Conservation (phyloP, 2,797 vertebrate genomes). For the Fringilla coelebs region DNA sequence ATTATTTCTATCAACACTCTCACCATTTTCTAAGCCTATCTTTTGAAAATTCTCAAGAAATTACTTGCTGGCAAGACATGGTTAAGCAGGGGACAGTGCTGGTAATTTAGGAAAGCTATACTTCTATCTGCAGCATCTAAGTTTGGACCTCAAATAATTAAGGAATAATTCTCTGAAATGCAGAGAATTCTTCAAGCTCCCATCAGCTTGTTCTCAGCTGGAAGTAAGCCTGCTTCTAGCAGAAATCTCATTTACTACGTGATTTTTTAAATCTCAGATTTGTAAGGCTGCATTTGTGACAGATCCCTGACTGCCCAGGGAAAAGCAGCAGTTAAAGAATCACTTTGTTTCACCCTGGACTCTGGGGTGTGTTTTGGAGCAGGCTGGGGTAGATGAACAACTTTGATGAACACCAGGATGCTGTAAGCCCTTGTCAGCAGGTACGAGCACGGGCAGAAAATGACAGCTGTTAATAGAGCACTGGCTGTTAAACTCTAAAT, state of each 20-base stretch:
- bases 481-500: constrained; percentile 34
- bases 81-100: not conserved
- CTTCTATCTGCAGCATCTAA: not conserved
- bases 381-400: not conserved
- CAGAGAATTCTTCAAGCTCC: not conserved
- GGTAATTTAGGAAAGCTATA: not conserved
- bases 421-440: not conserved
- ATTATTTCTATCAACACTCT: not conserved
- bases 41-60: not conserved
- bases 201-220: not conserved
- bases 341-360: not conserved
- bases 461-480: constrained; percentile 19
- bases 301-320: not conserved
- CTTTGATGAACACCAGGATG: not conserved
- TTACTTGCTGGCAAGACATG: not conserved
- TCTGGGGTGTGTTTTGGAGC: constrained; percentile 14
- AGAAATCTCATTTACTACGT: not conserved
- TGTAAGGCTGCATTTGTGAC: not conserved
- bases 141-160: not conserved
- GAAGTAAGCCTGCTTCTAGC: not conserved
- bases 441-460: not conserved
- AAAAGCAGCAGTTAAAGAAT: constrained; percentile 2
- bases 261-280: not conserved
- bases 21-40: not conserved
- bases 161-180: not conserved